Base-by-base conservation (phyloP, 2,888 invertebrate species). In the Sesamia inferens region DNA sequence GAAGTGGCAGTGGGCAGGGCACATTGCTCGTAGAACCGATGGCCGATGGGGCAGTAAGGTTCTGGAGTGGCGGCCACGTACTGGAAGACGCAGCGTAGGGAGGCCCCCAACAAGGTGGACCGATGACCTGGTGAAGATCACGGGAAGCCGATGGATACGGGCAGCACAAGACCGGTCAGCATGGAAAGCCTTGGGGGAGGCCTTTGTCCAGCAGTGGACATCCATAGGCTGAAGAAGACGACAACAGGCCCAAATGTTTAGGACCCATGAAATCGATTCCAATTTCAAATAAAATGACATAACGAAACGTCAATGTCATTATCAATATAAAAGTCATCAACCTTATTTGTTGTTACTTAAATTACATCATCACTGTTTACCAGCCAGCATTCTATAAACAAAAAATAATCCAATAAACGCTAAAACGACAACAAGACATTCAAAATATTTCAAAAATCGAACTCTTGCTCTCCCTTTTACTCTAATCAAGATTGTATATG, bases 371-470 rank as follows among this genome's bases (percentile, higher is more conserved):
- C 71, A 79, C 79, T 82, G 71, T 81, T 82, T 79, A 84, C 71
- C 57, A 76, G 70, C 78, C 73, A 71, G 79, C 57, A 79, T 64
- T 73, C 70, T 58, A 76, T 62, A 79, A 76, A 83, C 81, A 83
- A 81, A 78, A 83, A 83, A 79, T 83, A 85, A 85, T 84, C 82
- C 68, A 85, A 84, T 85, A 84, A 85, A 79, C 76, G 76, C 70
- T 79, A 58, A 76, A 84, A 82, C 64, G 82, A 76, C 78, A 82
- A 74, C 82, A 69, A 83, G 77, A 84, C 82, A 80, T 86, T 86
- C 73, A 72, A 85, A 85, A 79, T 86, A 86, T 86, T 82, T 85
- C 77, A 75, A 83, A 85, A 83, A 85, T 83, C 72, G 76, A 81
- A 78, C 58, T 68, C 59, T 62, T 48, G 51, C 68, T 79, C n/a